phyloP scores from a whole-genome alignment of 1,140 invertebrate genomes.

The Brachionus asplanchnoidis region DNA sequence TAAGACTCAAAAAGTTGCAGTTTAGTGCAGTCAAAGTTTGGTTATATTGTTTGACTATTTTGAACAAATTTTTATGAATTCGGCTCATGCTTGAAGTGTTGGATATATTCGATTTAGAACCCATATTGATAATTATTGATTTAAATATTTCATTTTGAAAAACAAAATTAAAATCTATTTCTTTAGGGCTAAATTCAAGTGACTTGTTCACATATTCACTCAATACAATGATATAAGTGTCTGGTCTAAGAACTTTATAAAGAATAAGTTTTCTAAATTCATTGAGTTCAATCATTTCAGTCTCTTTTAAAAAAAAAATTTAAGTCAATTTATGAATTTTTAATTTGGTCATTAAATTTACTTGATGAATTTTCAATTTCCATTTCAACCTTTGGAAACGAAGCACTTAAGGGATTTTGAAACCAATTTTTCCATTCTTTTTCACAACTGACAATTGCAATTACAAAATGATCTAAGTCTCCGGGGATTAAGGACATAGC shows the following conservation, averaged over 20 bases:
- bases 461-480: slow-evolving; percentile 47
- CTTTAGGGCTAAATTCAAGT: neutral
- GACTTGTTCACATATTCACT: slow-evolving; percentile 35
- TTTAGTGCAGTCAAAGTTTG: slow-evolving; percentile 23
- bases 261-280: slow-evolving; percentile 17
- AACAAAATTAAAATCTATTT: neutral
- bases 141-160: slow-evolving; percentile 12
- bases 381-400: slow-evolving; percentile 23
- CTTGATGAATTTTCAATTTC: slow-evolving; percentile 13
- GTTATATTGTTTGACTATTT: neutral
- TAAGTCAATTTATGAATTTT: neutral
- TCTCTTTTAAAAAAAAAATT: neutral
- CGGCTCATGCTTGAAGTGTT: slow-evolving; percentile 22
- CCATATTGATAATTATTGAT: slow-evolving; percentile 31
- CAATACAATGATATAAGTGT: slow-evolving; percentile 6
- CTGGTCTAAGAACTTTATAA: slow-evolving; percentile 26
- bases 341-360: neutral
- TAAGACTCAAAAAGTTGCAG: slow-evolving; percentile 23
- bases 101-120: slow-evolving; percentile 23
- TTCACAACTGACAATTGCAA: slow-evolving; percentile 1
- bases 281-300: slow-evolving; percentile 24
- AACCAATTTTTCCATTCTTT: slow-evolving; percentile 37
- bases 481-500: slow-evolving; percentile 55
- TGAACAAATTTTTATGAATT: slow-evolving; percentile 31
- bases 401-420: neutral